phyloP scores from a whole-genome alignment of 1,140 invertebrate species.

The Paraescarpia echinospica region DNA sequence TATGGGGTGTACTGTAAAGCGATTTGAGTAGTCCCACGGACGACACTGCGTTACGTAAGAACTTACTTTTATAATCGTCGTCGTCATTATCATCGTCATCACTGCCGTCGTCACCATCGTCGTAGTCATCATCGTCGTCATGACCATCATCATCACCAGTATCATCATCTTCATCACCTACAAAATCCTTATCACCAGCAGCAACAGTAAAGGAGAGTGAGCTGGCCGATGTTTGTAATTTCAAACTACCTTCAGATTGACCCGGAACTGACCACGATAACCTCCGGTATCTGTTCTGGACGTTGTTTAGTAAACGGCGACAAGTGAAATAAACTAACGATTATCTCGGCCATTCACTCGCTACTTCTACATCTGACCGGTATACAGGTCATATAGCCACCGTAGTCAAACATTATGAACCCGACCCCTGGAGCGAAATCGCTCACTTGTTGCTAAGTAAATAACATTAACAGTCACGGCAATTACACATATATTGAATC shows the following conservation, averaged over 20 bases:
- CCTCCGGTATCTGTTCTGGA: neutral
- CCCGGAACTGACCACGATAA: neutral
- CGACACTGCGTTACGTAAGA: too few species aligned
- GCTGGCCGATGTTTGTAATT: neutral
- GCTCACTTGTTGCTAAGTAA: neutral
- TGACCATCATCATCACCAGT: too few species aligned
- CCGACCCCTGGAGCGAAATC: neutral
- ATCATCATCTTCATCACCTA: neutral
- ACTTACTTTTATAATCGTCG: too few species aligned
- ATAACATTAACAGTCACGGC: neutral
- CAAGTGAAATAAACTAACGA: neutral
- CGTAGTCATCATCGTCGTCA: too few species aligned
- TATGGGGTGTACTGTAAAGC: too few species aligned
- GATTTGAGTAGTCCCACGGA: too few species aligned
- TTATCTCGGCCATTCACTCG: neutral
- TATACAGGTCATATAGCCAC: neutral
- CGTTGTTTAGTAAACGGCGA: neutral
- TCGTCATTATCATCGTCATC: too few species aligned
- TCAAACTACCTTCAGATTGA: neutral
- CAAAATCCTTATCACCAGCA: neutral
- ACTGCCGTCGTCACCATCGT: too few species aligned
- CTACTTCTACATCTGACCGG: neutral
- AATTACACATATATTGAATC: neutral
- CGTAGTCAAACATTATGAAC: neutral
- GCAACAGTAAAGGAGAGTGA: neutral